Base-by-base conservation (phyloP, 2,113 vertebrate species). In the Bubo bubo region DNA sequence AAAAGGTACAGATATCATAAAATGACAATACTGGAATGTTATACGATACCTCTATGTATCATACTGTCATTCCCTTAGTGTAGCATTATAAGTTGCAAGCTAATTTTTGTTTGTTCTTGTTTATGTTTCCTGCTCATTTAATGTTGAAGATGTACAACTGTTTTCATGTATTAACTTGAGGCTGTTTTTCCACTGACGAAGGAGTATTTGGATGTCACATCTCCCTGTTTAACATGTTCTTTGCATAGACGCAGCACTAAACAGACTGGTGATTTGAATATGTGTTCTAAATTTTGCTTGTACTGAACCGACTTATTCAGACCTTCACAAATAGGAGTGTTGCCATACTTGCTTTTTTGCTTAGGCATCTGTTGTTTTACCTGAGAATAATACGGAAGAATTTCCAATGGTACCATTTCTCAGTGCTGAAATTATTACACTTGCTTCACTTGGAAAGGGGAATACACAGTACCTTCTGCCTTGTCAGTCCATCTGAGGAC, bases 191-290 rank as follows among this genome's bases (percentile, higher is more conserved):
- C 58, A 60, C 75, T 59, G 67, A 37, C 3, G 23, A 92, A 88
- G 59, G 41, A 86, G 23, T 79, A 81, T 71, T 91, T 90, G 86
- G 59, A 71, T 86, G 60, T 86, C 45, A 27, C 6, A 37, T n/a
- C 35, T 55, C 76, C 68, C 79, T 95, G 82, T 91, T 87, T 79
- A 95, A 64, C 30, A 5, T 59, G 37, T 84, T 82, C 39, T 75
- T 92, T 86, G 62, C 63, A 87, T 47, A 79, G 74, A 86, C 5
- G 2, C 55, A 71, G 2, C 55, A 71, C 88, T 93, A 97, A 89
- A 91, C 59, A 95, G 81, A 50, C n/a, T 87, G 85, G 41, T 90
- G 84, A 83, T 92, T 91, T 74, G 81, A 95, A 90, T 76, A 73
- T 0, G 0, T 27, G 39, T 81, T 96, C 79, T 90, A 91, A 94